These are phyloP conservation scores for Dunckerocampus dactyliophorus DNA, from an alignment of 2,113 vertebrate genomes.

Conservation along the genomic window DNA sequence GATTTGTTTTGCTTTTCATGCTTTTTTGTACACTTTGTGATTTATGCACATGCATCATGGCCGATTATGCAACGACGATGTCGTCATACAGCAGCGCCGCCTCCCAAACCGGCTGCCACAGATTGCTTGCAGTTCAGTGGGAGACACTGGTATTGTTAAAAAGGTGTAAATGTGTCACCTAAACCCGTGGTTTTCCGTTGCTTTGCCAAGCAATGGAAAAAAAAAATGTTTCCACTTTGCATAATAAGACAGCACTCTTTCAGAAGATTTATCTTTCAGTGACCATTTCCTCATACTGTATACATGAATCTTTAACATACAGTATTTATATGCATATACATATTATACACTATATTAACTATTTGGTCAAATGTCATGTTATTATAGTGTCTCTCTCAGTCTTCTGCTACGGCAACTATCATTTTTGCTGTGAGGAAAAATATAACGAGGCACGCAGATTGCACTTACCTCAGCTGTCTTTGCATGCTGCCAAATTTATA, in stretches of 20 bases:
- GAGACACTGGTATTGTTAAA: neutral
- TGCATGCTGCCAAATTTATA: constrained; percentile 25
- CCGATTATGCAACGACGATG: too few relatives aligned
- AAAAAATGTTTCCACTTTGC: too few relatives aligned
- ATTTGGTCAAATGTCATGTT: neutral
- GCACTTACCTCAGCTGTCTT: constrained; percentile 14
- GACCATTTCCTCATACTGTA: neutral
- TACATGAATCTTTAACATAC: too few relatives aligned
- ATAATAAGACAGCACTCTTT: neutral
- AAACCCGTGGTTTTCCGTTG: neutral
- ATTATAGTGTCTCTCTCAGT: too few relatives aligned
- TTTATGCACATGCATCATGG: too few relatives aligned
- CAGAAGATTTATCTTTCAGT: neutral
- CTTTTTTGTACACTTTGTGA: neutral
- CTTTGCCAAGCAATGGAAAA: neutral
- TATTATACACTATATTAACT: neutral
- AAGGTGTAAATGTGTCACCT: neutral
- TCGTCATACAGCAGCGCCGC: too few relatives aligned
- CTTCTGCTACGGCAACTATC: constrained; percentile 41
- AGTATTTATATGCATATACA: neutral
- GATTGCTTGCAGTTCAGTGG: too few relatives aligned
- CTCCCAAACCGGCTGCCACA: too few relatives aligned
- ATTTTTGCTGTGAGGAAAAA: constrained; percentile 39
- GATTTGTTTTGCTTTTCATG: too few relatives aligned
- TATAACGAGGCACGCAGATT: constrained; percentile 9